Conservation (phyloP, 2,888 invertebrate species). For the Leptopterna dolabrata region DNA sequence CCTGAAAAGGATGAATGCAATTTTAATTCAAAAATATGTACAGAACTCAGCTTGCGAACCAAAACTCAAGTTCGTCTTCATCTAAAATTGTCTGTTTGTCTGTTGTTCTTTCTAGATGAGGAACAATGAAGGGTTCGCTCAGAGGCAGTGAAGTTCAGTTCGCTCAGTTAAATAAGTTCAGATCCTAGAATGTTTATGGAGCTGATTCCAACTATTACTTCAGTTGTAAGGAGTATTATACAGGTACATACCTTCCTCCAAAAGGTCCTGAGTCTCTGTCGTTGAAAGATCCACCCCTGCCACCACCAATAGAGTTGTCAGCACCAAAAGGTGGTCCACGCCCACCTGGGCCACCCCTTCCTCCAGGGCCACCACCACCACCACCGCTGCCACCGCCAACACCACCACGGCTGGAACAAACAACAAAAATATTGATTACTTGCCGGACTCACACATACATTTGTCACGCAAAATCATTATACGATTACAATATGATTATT, state of each 20-base stretch:
- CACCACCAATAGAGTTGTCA: constrained; percentile 1
- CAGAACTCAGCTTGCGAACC: too few relatives aligned
- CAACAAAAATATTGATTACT: neutral
- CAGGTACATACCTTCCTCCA: constrained; percentile 19
- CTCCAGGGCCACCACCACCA: constrained; percentile 48
- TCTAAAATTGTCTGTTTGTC: too few relatives aligned
- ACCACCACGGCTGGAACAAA: constrained; percentile 35
- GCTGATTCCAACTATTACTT: too few relatives aligned
- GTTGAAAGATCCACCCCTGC: constrained; percentile 14
- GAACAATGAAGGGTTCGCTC: too few relatives aligned
- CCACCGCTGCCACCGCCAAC: neutral
- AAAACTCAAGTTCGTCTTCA: too few relatives aligned
- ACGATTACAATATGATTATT: neutral
- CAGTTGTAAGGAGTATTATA: too few relatives aligned
- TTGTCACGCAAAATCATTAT: neutral
- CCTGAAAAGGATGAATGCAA: neutral
- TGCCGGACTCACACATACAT: neutral
- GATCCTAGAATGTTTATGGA: too few relatives aligned
- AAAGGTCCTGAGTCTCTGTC: constrained; percentile 31
- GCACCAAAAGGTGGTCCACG: constrained; percentile 34
- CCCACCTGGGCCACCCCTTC: constrained; percentile 56
- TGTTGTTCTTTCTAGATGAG: too few relatives aligned
- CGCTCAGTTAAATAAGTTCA: too few relatives aligned
- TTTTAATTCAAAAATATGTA: too few relatives aligned
- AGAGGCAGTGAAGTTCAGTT: too few relatives aligned